Evolutionary conservation across 2,888 invertebrate genomes (phyloP).

Genomic region (Mimachlamys varia): DNA sequence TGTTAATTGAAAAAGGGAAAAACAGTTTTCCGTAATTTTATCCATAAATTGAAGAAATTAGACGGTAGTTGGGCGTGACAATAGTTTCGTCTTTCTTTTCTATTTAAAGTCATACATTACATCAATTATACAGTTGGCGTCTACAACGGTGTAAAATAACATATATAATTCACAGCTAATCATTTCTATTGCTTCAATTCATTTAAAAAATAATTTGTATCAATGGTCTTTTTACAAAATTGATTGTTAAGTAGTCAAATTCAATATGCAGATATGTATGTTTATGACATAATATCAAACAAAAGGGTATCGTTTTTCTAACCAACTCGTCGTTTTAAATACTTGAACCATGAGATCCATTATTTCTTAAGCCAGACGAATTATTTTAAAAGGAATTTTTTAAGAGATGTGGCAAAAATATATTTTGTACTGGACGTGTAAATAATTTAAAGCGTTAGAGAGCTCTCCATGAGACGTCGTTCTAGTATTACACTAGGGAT

Average conservation of each 20-base stretch:
- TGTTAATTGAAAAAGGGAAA: too few relatives aligned
- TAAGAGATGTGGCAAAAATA: background rate
- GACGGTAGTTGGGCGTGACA: too few relatives aligned
- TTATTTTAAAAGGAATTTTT: background rate
- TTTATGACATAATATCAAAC: background rate
- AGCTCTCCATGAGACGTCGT: background rate
- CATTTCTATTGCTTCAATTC: background rate
- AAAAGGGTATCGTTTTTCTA: background rate
- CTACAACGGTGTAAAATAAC: background rate
- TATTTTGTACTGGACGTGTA: too few relatives aligned
- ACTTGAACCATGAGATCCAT: background rate
- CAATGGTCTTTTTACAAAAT: background rate
- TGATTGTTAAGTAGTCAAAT: background rate
- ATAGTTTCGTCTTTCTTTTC: too few relatives aligned
- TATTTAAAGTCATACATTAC: background rate
- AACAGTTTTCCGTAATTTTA: too few relatives aligned
- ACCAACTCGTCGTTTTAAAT: slow-evolving; percentile 23
- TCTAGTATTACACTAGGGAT: background rate
- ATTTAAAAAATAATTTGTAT: background rate
- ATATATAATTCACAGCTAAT: background rate
- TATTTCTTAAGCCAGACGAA: background rate
- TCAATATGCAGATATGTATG: background rate
- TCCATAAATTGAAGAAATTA: too few relatives aligned
- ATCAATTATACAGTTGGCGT: background rate
- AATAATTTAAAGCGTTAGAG: background rate